Percentiles rank a stretch among this genome's conserved stretches.
Evolutionary conservation across 2,888 invertebrate genomes (phyloP).

Genomic region (Tetropium fuscum): DNA sequence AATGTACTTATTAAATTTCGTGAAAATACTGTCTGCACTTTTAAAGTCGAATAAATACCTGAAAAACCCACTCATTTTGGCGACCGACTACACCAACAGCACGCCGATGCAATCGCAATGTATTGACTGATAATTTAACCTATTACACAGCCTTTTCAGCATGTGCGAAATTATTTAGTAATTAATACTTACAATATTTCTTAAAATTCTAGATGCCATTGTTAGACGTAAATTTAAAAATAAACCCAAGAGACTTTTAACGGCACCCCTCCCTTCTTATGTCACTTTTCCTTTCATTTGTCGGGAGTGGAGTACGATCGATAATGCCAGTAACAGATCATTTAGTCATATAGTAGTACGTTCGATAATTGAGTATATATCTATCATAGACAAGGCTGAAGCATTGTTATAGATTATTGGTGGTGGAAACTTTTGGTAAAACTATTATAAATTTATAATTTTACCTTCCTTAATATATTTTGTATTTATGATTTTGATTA

Average conservation of each 20-base stretch:
- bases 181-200: slow-evolving; percentile 53
- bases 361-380: background rate
- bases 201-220: slow-evolving; percentile 56
- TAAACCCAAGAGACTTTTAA: slow-evolving; percentile 19
- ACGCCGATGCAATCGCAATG: background rate
- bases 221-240: slow-evolving; percentile 29
- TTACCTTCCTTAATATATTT: no score
- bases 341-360: background rate
- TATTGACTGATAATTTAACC: slow-evolving; percentile 22
- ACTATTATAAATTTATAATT: no score
- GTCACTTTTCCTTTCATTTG: background rate
- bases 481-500: background rate
- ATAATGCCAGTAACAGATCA: background rate
- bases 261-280: slow-evolving; percentile 25
- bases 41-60: slow-evolving; percentile 33
- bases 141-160: slow-evolving; percentile 5
- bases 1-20: slow-evolving; percentile 35
- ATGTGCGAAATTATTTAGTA: slow-evolving; percentile 1
- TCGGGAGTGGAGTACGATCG: slow-evolving; percentile 1
- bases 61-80: slow-evolving; percentile 42
- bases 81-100: slow-evolving; percentile 12
- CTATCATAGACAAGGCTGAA: no score
- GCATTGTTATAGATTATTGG: no score
- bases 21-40: slow-evolving; percentile 33
- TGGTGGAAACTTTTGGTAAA: no score